Conservation (phyloP, 2,113 vertebrate genomes). For the Sterrhoptilus dennistouni region DNA sequence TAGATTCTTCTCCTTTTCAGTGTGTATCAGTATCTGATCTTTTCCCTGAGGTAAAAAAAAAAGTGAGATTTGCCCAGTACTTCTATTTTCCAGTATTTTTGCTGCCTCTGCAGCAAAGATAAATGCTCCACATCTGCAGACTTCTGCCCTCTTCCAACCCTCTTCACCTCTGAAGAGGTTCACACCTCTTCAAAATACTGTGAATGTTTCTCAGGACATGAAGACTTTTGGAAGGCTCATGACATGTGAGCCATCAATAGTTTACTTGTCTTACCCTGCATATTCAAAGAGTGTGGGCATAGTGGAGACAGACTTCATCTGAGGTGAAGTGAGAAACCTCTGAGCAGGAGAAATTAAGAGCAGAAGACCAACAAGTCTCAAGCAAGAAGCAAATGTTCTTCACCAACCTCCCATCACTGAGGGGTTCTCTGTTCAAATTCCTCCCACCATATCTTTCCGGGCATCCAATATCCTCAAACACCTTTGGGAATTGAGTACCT, state of each 20-base stretch:
- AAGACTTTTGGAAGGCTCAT: not conserved
- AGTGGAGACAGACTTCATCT: not conserved
- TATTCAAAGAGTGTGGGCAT: not conserved
- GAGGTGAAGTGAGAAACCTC: not conserved
- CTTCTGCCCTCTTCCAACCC: not conserved
- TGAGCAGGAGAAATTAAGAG: not conserved
- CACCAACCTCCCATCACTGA: not conserved
- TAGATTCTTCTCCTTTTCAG: not conserved
- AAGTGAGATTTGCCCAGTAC: not conserved
- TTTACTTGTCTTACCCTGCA: not conserved
- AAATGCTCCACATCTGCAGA: not conserved
- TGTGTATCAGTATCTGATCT: not conserved
- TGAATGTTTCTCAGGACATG: not conserved
- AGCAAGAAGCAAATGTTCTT: not conserved
- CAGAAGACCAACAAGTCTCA: not conserved
- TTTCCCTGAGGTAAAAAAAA: not conserved
- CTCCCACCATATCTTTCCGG: not conserved
- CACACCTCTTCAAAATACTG: not conserved
- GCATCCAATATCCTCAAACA: not conserved
- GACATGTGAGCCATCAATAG: accelerated
- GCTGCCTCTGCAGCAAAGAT: not conserved
- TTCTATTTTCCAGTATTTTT: not conserved
- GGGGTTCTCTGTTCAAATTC: not conserved
- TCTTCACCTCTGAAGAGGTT: not conserved
- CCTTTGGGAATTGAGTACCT: not conserved